Base-by-base conservation (phyloP, 2,888 invertebrate species). In the Agelastica alni region DNA sequence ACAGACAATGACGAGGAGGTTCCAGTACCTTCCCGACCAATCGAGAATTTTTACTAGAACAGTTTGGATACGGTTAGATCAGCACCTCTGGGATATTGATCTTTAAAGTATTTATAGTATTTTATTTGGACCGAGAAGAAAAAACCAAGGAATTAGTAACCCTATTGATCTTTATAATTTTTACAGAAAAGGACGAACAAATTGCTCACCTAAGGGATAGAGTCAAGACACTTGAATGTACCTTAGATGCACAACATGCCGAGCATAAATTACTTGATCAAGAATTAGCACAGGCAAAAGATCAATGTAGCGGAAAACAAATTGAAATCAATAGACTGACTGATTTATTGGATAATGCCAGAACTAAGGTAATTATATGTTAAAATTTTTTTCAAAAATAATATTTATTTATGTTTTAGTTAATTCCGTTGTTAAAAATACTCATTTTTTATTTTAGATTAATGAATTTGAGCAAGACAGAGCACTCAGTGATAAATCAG, bases 271-370 rank as follows among this genome's bases (percentile, higher is more conserved):
- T 86, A 61, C 78, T 87, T 63, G 93, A 93, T 66, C 81, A 83
- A 28, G 89, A 92, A 65, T 78, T 90, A 57, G 82, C 83, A 6
- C 80, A 84, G 56, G 85, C 88, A 45, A 85, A 86, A 62, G 92
- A 93, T 70, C 83, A 88, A 60, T 83, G 87, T 22, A 86, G 86
- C 2, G 87, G 88, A 54, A 81, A 88, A 16, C 86, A 87, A 69
- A 90, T 92, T 61, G 94, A 95, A 78, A 84, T 92, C 41, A 85
- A 86, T 65, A 83, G 91, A 39, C 79, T 92, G 60, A 85, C 85
- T 12, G 89, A 89, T 44, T 77, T 92, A 53, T 78, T 94, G 12
- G 93, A 93, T 59, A 90, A 89, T 73, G 93, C 93, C 4, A 85
- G 90, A 68, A 87, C 89, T 3, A 93, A 94, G 81, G 85, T 85